A percentile compares a stretch with the other conserved stretches of the same genome.
These are phyloP conservation scores for Oryzias celebensis DNA, from an alignment of 2,113 vertebrate species.

Conservation along the genomic window DNA sequence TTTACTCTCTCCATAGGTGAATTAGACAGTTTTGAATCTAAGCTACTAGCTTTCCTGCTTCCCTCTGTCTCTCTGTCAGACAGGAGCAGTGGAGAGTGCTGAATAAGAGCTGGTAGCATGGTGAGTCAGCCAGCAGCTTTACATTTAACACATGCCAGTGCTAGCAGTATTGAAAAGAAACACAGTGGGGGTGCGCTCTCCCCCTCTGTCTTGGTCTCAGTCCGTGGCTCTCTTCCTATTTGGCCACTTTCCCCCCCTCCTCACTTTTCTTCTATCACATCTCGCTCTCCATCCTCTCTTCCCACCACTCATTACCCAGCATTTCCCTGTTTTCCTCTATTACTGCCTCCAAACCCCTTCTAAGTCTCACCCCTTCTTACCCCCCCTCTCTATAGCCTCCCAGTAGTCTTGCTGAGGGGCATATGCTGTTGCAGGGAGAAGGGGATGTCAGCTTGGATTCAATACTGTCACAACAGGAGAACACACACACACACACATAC, in stretches of 20 bases:
- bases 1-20: constrained; percentile 19
- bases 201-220: constrained; percentile 54
- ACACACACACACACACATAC: constrained; percentile 39
- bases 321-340: constrained; percentile 32
- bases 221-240: constrained; percentile 51
- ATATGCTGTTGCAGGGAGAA: constrained; percentile 74
- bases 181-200: constrained; percentile 64
- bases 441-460: constrained; percentile 75
- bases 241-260: constrained; percentile 28
- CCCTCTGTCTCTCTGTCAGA: constrained; percentile 58
- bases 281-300: constrained; percentile 31
- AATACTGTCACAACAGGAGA: constrained; percentile 69
- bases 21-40: constrained; percentile 49
- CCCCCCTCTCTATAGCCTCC: constrained; percentile 53
- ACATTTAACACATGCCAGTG: constrained; percentile 77
- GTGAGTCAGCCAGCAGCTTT: constrained; percentile 77
- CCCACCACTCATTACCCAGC: constrained; percentile 38
- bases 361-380: constrained; percentile 17
- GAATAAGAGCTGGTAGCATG: constrained; percentile 71
- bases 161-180: constrained; percentile 69
- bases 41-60: constrained; percentile 44
- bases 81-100: constrained; percentile 68
- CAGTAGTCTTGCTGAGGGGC: constrained; percentile 77
- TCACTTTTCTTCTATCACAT: constrained; percentile 29
- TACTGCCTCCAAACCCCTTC: constrained; percentile 22